Percentiles rank a stretch among this genome's conserved stretches.
Conservation (phyloP, 2,888 invertebrate genomes). For the Agrilus cyanescens region DNA sequence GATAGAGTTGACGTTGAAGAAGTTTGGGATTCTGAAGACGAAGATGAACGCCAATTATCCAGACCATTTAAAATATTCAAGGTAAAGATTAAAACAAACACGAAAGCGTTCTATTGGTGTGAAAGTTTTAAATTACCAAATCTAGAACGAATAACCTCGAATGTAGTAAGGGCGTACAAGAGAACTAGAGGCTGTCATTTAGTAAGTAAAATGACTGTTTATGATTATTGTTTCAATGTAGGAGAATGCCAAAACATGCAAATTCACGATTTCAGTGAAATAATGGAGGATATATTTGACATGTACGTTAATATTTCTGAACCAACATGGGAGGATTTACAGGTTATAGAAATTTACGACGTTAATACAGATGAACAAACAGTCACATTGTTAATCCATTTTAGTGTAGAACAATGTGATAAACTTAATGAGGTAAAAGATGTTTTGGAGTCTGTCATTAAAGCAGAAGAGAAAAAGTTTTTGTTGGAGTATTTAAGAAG, state of each 20-base stretch:
- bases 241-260: slow-evolving; percentile 8
- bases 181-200: slow-evolving; percentile 26
- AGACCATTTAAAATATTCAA: slow-evolving; percentile 33
- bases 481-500: slow-evolving; percentile 18
- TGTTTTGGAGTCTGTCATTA: too few relatives aligned
- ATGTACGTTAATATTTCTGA: slow-evolving; percentile 22
- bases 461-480: too few relatives aligned
- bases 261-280: slow-evolving; percentile 11
- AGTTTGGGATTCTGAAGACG: slow-evolving; percentile 13
- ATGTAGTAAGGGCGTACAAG: slow-evolving; percentile 40
- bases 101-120: slow-evolving; percentile 54
- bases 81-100: slow-evolving; percentile 38
- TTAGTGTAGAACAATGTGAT: slow-evolving; percentile 23
- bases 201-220: slow-evolving; percentile 31
- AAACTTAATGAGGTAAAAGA: too few relatives aligned
- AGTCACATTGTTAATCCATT: slow-evolving; percentile 36
- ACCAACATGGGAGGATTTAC: slow-evolving; percentile 34
- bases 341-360: slow-evolving; percentile 43
- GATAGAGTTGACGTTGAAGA: slow-evolving; percentile 37
- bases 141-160: slow-evolving; percentile 39
- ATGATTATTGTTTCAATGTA: slow-evolving; percentile 10
- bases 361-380: slow-evolving; percentile 22
- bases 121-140: slow-evolving; percentile 42
- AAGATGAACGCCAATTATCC: not conserved
- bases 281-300: slow-evolving; percentile 14